Base-by-base conservation (phyloP, 2,888 invertebrate genomes). In the Drosophila emarginata region DNA sequence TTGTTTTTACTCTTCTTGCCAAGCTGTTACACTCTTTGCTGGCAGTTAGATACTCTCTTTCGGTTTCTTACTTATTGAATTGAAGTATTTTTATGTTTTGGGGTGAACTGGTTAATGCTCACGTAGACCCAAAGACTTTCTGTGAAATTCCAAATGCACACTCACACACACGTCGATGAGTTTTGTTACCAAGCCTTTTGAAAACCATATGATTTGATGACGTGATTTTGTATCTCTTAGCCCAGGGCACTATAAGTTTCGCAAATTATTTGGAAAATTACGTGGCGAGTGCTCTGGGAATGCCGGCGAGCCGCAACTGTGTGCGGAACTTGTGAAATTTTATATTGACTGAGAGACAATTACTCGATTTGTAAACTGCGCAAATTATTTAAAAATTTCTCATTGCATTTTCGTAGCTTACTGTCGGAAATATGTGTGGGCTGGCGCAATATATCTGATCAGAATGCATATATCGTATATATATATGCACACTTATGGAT, bases 201-300 rank as follows among this genome's bases (percentile, higher is more conserved):
- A n/a, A 32, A 23, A 39, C 37, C 45, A 40, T 67, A 57, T 28
- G 23, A 60, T 28, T 75, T 60, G 75, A 61, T 78, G 74, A 81
- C 87, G 87, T 78, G 87, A 78, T 70, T 85, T 75, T 59, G 37
- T 23, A 4, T 56, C 18, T 37, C n/a, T 37, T 21, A 9, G 36
- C n/a, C 37, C n/a, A 21, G 56, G 53, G 45, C 56, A 32, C 53
- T 64, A 36, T 28, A 60, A 23, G 73, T 84, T 87, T 83, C 84
- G 76, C 74, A 85, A 87, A 83, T 72, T 64, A 71, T 75, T 80
- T 76, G 60, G 72, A 67, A 71, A 78, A 80, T 84, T 75, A 74
- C 80, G 76, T 68, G 67, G 64, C 67, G 45, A 64, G 61, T 61
- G 36, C 64, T 32, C 53, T 40, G 28, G 37, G 53, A 66, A 39